Evolutionary conservation across 2,797 vertebrate species (phyloP).

Genomic region (Crenuchus spilurus): DNA sequence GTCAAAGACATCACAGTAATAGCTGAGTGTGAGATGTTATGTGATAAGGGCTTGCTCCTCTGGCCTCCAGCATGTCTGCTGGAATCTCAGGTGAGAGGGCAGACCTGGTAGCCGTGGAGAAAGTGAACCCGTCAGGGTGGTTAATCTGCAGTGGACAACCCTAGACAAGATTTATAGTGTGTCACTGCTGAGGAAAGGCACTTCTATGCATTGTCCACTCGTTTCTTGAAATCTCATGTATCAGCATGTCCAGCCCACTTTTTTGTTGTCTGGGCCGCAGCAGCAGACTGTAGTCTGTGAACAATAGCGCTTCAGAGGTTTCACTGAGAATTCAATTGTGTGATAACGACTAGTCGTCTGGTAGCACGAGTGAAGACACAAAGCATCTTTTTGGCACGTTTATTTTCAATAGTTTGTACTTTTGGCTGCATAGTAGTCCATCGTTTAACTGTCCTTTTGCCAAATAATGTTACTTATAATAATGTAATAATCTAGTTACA

Average conservation of each 20-base stretch:
- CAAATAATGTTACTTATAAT: too few relatives aligned
- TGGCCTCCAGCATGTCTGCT: slow-evolving; percentile 25
- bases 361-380: not conserved
- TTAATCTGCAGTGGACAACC: not conserved
- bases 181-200: not conserved
- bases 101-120: slow-evolving; percentile 2
- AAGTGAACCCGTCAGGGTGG: slow-evolving; percentile 11
- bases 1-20: slow-evolving; percentile 14
- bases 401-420: too few relatives aligned
- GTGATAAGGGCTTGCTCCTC: slow-evolving; percentile 38
- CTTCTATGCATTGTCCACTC: not conserved
- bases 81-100: slow-evolving; percentile 15
- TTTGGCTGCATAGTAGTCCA: too few relatives aligned
- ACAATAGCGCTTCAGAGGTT: not conserved
- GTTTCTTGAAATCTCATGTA: slow-evolving; percentile 1
- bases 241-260: not conserved
- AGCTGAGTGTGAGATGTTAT: slow-evolving; percentile 9
- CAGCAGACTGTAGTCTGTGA: not conserved
- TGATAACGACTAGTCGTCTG: not conserved
- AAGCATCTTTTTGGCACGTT: not conserved
- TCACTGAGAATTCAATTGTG: not conserved
- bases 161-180: not conserved
- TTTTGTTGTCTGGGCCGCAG: slow-evolving; percentile 21
- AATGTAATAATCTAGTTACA: too few relatives aligned
- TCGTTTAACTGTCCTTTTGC: too few relatives aligned